phyloP scores from a whole-genome alignment of 2,113 vertebrate species.

The Athene cunicularia region DNA sequence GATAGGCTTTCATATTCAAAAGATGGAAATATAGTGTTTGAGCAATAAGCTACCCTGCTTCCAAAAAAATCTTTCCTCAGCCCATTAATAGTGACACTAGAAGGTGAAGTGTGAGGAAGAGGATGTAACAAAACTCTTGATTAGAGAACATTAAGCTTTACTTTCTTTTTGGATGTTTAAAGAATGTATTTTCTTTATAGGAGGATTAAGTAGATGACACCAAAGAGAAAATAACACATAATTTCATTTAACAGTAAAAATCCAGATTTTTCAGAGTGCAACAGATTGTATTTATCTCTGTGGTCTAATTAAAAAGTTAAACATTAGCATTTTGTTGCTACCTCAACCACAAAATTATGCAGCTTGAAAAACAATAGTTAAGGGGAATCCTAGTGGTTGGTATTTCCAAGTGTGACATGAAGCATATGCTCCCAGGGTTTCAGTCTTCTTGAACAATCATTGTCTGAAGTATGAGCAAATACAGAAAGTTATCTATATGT shows the following conservation, averaged over 20 bases:
- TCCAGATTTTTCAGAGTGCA: not conserved
- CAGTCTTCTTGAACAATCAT: not conserved
- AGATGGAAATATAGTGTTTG: not conserved
- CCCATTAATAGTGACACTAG: not conserved
- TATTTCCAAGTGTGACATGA: not conserved
- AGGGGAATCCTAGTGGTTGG: not conserved
- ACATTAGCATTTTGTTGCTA: slow-evolving; percentile 34
- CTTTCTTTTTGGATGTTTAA: not conserved
- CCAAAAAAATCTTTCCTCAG: not conserved
- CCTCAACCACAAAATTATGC: slow-evolving; percentile 15
- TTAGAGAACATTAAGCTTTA: not conserved
- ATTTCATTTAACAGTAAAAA: not conserved
- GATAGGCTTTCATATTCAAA: not conserved
- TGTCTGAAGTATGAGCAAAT: not conserved
- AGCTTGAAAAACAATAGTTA: not conserved
- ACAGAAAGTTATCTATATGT: not conserved
- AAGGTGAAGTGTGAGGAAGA: not conserved
- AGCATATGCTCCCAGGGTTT: slow-evolving; percentile 13
- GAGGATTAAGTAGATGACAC: not conserved
- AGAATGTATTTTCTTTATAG: not conserved
- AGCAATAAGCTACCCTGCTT: not conserved
- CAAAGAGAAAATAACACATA: not conserved
- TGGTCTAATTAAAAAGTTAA: slow-evolving; percentile 40
- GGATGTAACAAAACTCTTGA: not conserved
- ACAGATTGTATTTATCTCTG: slow-evolving; percentile 11